Conservation (phyloP, 2,113 vertebrate species). For the Neomonachus schauinslandi region DNA sequence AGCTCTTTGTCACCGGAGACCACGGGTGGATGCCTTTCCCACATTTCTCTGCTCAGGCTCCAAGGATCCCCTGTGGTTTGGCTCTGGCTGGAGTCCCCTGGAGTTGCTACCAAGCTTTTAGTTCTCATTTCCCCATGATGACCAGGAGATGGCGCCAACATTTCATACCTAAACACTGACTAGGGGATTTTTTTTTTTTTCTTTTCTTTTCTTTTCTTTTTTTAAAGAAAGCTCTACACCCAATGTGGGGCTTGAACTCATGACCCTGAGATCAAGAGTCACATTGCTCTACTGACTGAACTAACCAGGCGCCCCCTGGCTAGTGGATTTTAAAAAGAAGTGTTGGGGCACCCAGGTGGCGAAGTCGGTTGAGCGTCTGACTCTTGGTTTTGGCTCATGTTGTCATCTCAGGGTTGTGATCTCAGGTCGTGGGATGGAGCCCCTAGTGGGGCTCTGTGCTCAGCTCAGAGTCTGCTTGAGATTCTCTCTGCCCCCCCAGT, state of each 20-base stretch:
- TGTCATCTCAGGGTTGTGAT: not conserved
- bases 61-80: not conserved
- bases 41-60: not conserved
- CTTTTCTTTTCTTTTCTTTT: not conserved
- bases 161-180: not conserved
- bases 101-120: not conserved
- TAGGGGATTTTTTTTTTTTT: not conserved
- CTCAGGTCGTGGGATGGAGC: not conserved
- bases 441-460: not conserved
- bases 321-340: not conserved
- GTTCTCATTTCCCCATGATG: not conserved
- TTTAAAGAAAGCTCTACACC: not conserved
- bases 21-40: not conserved
- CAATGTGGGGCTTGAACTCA: not conserved
- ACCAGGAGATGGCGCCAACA: constrained; percentile 68
- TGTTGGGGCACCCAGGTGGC: not conserved
- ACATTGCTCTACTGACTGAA: not conserved
- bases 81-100: no score
- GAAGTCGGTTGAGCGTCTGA: not conserved
- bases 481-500: not conserved
- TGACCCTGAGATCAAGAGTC: not conserved
- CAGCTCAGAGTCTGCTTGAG: not conserved
- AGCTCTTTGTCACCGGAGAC: constrained; percentile 10
- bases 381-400: not conserved
- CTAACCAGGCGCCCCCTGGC: not conserved